A percentile compares a stretch with the other conserved stretches of the same genome.
Conservation (phyloP, 2,888 invertebrate species). For the Cantharis rustica region DNA sequence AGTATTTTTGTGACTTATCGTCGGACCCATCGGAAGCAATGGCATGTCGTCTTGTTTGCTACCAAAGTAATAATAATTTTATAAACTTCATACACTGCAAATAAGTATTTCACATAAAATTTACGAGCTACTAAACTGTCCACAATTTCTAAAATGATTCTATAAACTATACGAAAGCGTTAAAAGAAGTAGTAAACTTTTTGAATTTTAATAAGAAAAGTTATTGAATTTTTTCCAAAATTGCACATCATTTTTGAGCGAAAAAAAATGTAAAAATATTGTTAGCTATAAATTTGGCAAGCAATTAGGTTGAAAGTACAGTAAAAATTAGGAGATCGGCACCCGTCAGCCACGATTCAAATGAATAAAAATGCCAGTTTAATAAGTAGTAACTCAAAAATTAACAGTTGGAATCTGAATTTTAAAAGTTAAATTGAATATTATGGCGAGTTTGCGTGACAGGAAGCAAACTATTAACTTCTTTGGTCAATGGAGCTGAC, state of each 20-base stretch:
- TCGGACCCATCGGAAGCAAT: neutral
- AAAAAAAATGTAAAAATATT: no score
- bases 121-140: neutral
- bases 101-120: neutral
- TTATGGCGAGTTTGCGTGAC: neutral
- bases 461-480: conserved; percentile 20
- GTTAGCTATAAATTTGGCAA: no score
- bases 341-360: no score
- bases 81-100: neutral
- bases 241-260: neutral
- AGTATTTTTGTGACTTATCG: neutral
- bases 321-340: no score
- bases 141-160: neutral
- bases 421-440: neutral
- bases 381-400: no score
- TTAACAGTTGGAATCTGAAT: neutral
- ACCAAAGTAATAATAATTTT: neutral
- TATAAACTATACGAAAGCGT: neutral
- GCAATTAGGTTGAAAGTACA: no score
- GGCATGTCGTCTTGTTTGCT: neutral
- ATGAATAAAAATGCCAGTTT: no score
- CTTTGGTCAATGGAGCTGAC: conserved; percentile 33
- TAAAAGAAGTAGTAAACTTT: neutral
- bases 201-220: neutral
- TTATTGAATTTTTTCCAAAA: neutral